A percentile compares a stretch with the other conserved stretches of the same genome.
These are phyloP conservation scores for Myotis davidii DNA, from an alignment of 2,113 vertebrate genomes.

Conservation along the genomic window DNA sequence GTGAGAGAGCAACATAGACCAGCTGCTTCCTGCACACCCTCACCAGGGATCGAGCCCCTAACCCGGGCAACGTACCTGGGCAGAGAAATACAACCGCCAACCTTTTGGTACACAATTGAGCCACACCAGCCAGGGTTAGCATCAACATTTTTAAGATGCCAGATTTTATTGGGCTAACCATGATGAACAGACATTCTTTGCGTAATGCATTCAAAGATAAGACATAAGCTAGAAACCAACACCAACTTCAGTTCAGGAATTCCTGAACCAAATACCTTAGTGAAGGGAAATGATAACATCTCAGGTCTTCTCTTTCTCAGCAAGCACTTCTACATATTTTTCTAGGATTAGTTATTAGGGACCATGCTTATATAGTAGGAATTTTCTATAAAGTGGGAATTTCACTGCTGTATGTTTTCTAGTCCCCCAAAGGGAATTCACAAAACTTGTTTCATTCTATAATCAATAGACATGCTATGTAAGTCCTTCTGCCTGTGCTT, in stretches of 20 bases:
- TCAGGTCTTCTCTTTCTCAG: slow-evolving; percentile 66
- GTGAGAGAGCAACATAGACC: too few relatives aligned
- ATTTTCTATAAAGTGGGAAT: background rate
- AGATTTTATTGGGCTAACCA: slow-evolving; percentile 66
- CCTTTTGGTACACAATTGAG: too few relatives aligned
- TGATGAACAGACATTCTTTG: slow-evolving; percentile 69
- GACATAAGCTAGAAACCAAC: slow-evolving; percentile 82
- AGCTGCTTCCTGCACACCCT: too few relatives aligned
- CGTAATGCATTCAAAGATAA: slow-evolving; percentile 76
- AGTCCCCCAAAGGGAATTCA: background rate
- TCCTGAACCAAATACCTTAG: slow-evolving; percentile 76
- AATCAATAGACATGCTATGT: background rate
- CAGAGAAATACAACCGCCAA: too few relatives aligned
- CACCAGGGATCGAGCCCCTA: too few relatives aligned
- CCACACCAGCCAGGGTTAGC: too few relatives aligned
- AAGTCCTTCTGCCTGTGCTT: background rate
- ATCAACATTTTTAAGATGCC: slow-evolving; percentile 34
- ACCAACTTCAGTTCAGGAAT: slow-evolving; percentile 68
- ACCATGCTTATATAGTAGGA: background rate
- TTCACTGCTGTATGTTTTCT: slow-evolving; percentile 1
- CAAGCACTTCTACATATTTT: slow-evolving; percentile 36
- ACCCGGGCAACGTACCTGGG: too few relatives aligned
- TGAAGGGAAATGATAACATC: slow-evolving; percentile 72
- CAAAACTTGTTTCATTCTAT: background rate
- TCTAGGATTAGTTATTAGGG: background rate